Conservation (phyloP, 2,797 vertebrate genomes). For the Euthynnus affinis region DNA sequence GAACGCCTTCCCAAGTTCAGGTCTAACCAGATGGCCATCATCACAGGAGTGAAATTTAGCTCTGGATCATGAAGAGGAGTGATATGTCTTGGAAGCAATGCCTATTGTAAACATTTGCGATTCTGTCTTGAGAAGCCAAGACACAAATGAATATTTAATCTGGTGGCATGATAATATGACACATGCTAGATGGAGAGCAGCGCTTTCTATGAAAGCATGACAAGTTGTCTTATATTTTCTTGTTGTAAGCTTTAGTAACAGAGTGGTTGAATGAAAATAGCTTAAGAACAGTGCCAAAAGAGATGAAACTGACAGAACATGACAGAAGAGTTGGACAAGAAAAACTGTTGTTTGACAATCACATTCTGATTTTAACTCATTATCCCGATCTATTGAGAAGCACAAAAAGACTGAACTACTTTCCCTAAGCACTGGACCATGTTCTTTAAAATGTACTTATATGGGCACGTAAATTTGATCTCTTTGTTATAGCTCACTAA, state of each 20-base stretch:
- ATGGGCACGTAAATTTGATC: not conserved
- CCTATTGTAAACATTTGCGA: conserved; percentile 66
- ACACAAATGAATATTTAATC: conserved; percentile 65
- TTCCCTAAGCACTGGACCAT: too few relatives aligned
- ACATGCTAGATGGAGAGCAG: conserved; percentile 35
- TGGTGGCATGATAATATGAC: conserved; percentile 48
- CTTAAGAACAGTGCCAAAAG: not conserved
- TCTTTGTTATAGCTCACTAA: not conserved
- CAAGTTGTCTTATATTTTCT: conserved; percentile 20
- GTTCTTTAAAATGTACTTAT: conserved; percentile 2
- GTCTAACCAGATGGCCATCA: conserved; percentile 81
- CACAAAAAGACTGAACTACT: not conserved
- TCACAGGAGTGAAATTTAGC: conserved; percentile 75
- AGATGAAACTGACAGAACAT: conserved; percentile 21
- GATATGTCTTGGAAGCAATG: conserved; percentile 60
- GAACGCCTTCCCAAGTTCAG: conserved; percentile 52
- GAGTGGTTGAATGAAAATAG: conserved; percentile 16
- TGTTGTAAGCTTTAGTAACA: conserved; percentile 16
- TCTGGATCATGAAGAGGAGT: conserved; percentile 50
- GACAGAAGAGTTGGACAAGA: conserved; percentile 32
- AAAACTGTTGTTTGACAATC: conserved; percentile 39
- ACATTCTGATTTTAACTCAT: conserved; percentile 43
- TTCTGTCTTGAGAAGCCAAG: conserved; percentile 49
- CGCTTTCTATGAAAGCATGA: conserved; percentile 23
- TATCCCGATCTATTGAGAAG: conserved; percentile 14